Evolutionary conservation across 2,888 invertebrate species (phyloP).

Genomic region (Tanypteryx hageni): DNA sequence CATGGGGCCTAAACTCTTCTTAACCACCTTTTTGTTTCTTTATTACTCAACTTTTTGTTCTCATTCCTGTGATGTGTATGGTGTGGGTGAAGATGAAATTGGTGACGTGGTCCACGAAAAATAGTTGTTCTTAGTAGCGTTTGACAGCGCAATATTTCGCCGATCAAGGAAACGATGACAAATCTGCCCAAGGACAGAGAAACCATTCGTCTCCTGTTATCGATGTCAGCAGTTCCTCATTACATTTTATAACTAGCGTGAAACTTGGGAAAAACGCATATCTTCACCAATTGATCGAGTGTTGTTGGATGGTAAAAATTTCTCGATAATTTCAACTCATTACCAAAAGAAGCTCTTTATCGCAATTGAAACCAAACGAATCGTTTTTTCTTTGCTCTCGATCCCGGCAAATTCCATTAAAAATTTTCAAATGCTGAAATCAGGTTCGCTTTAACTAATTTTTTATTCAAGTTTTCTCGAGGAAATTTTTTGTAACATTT

Average conservation of each 20-base stretch:
- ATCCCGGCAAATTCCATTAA: not conserved
- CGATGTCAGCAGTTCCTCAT: constrained; percentile 33
- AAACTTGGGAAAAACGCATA: not conserved
- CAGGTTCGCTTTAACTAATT: not conserved
- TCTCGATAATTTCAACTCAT: not conserved
- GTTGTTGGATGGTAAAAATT: not conserved
- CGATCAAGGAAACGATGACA: not conserved
- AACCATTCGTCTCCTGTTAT: not conserved
- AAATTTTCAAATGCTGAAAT: not conserved
- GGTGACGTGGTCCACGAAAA: not conserved
- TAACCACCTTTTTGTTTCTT: constrained; percentile 32
- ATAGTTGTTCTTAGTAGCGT: not conserved
- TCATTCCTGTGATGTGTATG: not conserved
- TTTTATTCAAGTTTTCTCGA: not conserved
- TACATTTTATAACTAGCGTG: not conserved
- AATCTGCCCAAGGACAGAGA: not conserved
- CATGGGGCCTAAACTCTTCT: not conserved
- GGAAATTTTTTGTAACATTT: not conserved
- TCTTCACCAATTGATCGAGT: not conserved
- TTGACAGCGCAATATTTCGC: not conserved
- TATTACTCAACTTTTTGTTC: constrained; percentile 42
- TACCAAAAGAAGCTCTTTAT: not conserved
- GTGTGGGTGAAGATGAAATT: not conserved
- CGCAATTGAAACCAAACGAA: not conserved
- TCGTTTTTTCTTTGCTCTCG: not conserved